Conservation (phyloP, 2,888 invertebrate species). For the Drosophila antonietae region DNA sequence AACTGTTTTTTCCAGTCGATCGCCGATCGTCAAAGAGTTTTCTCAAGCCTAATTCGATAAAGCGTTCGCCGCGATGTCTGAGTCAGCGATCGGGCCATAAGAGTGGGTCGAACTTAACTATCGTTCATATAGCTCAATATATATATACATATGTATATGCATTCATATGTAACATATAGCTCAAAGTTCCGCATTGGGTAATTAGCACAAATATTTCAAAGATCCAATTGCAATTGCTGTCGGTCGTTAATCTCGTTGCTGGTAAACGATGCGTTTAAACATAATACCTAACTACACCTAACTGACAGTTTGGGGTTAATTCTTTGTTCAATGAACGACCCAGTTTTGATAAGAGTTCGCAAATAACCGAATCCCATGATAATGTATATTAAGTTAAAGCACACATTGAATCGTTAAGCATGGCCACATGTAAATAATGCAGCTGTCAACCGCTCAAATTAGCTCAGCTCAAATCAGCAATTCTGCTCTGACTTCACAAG, state of each 20-base stretch:
- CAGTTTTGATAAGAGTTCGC: conserved; percentile 57
- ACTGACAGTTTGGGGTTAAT: conserved; percentile 72
- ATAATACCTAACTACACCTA: conserved; percentile 43
- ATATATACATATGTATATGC: not conserved
- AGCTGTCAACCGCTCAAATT: conserved; percentile 45
- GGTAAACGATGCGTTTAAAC: conserved; percentile 23
- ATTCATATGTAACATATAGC: not conserved
- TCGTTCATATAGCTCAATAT: not conserved
- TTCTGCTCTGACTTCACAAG: conserved; percentile 7
- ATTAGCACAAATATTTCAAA: not conserved
- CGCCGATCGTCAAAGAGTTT: conserved; percentile 20
- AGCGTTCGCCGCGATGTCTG: conserved; percentile 27
- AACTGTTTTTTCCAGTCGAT: conserved; percentile 34
- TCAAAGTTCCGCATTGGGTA: conserved; percentile 9
- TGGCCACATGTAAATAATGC: conserved; percentile 37
- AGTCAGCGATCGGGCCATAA: conserved; percentile 22
- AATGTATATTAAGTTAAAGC: conserved; percentile 40
- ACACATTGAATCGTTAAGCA: conserved; percentile 15
- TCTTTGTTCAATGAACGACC: conserved; percentile 67
- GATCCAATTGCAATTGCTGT: conserved; percentile 28
- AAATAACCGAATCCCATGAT: conserved; percentile 31
- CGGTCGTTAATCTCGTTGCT: conserved; percentile 8
- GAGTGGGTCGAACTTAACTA: not conserved
- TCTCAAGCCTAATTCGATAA: conserved; percentile 30
- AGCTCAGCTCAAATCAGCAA: conserved; percentile 40